Evolutionary conservation across 2,113 vertebrate species (phyloP).

Genomic region (Stegostoma tigrinum): DNA sequence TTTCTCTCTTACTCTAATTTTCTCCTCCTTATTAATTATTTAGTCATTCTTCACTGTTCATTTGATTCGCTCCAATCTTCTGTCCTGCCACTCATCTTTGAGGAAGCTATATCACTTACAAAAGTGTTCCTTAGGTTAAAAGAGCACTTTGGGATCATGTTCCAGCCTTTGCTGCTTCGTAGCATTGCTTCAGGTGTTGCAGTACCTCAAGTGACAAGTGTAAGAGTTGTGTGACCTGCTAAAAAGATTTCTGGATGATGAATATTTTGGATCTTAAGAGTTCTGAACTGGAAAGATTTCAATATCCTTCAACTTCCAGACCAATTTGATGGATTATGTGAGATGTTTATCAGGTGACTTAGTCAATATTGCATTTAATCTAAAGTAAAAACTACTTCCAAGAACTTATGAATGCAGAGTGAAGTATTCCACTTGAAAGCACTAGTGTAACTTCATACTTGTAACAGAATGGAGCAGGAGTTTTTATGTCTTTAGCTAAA

Average conservation of each 20-base stretch:
- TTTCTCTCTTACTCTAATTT: too few relatives aligned
- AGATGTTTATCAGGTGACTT: not conserved
- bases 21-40: too few relatives aligned
- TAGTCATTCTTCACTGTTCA: too few relatives aligned
- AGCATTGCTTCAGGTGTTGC: not conserved
- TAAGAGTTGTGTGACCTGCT: not conserved
- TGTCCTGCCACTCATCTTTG: too few relatives aligned
- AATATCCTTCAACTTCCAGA: not conserved
- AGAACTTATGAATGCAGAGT: not conserved
- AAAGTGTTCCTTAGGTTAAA: too few relatives aligned
- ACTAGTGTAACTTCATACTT: not conserved
- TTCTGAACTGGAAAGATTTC: not conserved
- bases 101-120: too few relatives aligned
- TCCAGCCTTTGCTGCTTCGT: too few relatives aligned
- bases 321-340: not conserved
- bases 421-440: not conserved
- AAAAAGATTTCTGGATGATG: not conserved
- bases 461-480: not conserved
- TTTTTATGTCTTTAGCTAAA: not conserved
- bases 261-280: not conserved
- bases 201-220: not conserved
- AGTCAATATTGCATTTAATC: not conserved
- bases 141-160: too few relatives aligned
- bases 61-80: too few relatives aligned
- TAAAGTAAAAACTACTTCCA: not conserved